Conservation (phyloP, 2,888 invertebrate species). For the Lithophane semibrunnea region DNA sequence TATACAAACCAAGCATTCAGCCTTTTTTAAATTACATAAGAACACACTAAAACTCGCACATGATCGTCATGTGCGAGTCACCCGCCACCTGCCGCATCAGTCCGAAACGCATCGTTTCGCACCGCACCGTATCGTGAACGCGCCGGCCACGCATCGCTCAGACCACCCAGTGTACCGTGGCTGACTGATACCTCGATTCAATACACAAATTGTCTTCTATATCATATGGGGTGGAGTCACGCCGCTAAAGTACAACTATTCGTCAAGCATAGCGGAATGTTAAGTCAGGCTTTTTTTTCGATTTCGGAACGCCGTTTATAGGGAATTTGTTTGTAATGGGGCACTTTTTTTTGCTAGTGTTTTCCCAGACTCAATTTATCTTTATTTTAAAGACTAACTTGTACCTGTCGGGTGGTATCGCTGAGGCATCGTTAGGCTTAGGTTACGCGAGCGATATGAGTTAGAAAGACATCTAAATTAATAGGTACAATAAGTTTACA, state of each 20-base stretch:
- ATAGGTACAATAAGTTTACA: background rate
- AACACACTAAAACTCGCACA: background rate
- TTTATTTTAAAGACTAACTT: background rate
- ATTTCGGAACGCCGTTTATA: slow-evolving; percentile 26
- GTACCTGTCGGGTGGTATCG: background rate
- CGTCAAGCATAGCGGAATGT: slow-evolving; percentile 54
- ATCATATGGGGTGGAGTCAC: slow-evolving; percentile 67
- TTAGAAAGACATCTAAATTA: too few relatives aligned
- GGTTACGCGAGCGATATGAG: background rate
- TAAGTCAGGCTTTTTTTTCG: slow-evolving; percentile 57
- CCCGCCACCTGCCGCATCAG: background rate
- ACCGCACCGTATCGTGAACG: slow-evolving; percentile 38
- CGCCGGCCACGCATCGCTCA: slow-evolving; percentile 56
- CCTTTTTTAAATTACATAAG: background rate
- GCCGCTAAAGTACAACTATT: slow-evolving; percentile 55
- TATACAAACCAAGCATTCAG: background rate
- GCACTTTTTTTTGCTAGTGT: slow-evolving; percentile 7
- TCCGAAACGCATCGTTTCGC: slow-evolving; percentile 38
- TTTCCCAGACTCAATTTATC: background rate
- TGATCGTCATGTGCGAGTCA: background rate
- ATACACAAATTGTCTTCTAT: slow-evolving; percentile 74
- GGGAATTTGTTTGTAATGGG: slow-evolving; percentile 28
- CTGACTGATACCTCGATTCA: slow-evolving; percentile 73
- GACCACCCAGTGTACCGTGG: slow-evolving; percentile 67
- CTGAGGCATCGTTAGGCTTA: background rate